Evolutionary conservation across 2,113 vertebrate species (phyloP).

Genomic region (Vanacampus margaritifer): DNA sequence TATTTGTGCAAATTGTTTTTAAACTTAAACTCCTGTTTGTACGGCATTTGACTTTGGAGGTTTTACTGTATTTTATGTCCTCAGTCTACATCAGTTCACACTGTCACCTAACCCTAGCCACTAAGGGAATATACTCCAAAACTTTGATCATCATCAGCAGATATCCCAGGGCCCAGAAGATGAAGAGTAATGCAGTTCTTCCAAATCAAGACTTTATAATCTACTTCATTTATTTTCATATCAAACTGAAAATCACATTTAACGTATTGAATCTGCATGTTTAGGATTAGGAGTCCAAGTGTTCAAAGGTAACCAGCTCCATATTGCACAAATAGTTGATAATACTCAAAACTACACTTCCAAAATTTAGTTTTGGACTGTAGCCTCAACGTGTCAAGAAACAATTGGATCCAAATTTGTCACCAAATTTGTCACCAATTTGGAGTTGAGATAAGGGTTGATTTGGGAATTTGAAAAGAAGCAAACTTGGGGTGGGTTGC

Average conservation of each 20-base stretch:
- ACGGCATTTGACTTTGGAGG: too few species aligned
- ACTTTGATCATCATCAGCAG: constrained; percentile 19
- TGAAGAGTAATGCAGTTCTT: background rate
- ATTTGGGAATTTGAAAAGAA: constrained; percentile 6
- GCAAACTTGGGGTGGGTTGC: constrained; percentile 6
- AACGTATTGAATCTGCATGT: background rate
- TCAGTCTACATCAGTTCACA: background rate
- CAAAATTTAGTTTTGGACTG: constrained; percentile 14
- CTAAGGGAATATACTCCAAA: constrained; percentile 21
- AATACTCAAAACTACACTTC: constrained; percentile 1
- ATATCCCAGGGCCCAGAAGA: constrained; percentile 10
- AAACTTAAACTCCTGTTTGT: background rate
- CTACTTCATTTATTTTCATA: constrained; percentile 9
- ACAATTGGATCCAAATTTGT: constrained; percentile 6
- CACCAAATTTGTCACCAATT: background rate
- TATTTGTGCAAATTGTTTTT: background rate
- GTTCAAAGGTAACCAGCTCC: background rate
- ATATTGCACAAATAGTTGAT: background rate
- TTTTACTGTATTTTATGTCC: too few species aligned
- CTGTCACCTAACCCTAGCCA: constrained; percentile 12
- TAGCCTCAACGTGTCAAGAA: constrained; percentile 10
- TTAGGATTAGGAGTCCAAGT: background rate
- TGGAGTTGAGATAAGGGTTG: background rate
- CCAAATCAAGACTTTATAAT: constrained; percentile 54
- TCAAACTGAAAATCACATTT: background rate